Percentiles rank a stretch among this genome's conserved stretches.
These are phyloP conservation scores for Myotis findleyi DNA, from an alignment of 2,797 vertebrate species.

Conservation along the genomic window DNA sequence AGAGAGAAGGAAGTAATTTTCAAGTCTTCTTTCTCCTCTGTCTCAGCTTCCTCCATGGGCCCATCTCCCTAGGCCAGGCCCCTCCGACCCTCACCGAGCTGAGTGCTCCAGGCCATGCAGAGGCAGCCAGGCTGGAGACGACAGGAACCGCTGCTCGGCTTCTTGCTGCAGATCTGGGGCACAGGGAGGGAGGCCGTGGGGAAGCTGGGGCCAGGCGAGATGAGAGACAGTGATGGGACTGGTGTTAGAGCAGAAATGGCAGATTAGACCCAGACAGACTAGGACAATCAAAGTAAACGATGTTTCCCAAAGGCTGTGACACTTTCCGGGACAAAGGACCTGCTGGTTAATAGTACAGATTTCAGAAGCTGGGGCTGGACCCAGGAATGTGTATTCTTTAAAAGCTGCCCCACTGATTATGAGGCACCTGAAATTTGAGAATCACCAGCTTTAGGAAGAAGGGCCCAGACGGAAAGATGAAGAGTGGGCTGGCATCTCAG, in stretches of 20 bases:
- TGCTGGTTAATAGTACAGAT: background rate
- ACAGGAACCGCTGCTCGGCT: slow-evolving; percentile 91
- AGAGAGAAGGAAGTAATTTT: background rate
- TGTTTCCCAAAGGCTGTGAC: background rate
- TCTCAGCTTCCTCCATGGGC: background rate
- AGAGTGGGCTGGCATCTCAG: background rate
- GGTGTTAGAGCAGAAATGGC: background rate
- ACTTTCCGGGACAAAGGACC: background rate
- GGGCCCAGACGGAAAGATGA: background rate
- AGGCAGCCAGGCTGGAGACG: slow-evolving; percentile 93
- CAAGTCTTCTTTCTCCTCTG: background rate
- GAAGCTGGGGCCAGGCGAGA: slow-evolving; percentile 87
- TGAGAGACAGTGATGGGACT: background rate
- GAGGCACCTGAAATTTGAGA: background rate
- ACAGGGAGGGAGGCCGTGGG: slow-evolving; percentile 93
- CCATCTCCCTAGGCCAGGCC: background rate
- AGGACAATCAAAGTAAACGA: background rate
- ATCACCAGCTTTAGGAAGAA: background rate
- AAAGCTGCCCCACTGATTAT: background rate
- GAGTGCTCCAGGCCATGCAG: slow-evolving; percentile 92
- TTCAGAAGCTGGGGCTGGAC: background rate
- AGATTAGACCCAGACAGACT: background rate
- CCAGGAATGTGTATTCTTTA: background rate
- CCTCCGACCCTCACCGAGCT: slow-evolving; percentile 86
- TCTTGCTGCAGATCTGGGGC: slow-evolving; percentile 91